Evolutionary conservation across 2,797 vertebrate species (phyloP).

Genomic region (Harpagifer antarcticus): DNA sequence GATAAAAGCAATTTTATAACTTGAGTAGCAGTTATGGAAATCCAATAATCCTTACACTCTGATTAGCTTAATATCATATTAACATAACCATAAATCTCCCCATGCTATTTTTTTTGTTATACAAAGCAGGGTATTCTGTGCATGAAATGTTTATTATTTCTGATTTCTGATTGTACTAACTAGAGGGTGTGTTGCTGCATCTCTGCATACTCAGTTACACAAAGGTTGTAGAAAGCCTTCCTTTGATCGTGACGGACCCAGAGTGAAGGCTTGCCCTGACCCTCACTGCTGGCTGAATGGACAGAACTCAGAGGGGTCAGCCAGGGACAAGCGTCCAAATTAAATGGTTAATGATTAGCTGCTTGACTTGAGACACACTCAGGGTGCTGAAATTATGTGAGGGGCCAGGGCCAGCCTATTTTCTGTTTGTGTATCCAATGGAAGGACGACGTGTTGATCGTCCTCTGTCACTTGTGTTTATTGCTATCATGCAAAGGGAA

Average conservation of each 20-base stretch:
- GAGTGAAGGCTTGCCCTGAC: constrained; percentile 53
- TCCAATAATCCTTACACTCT: constrained; percentile 22
- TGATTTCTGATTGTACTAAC: background rate
- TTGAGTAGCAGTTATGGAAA: constrained; percentile 11
- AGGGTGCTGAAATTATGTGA: constrained; percentile 59
- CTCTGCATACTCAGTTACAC: background rate
- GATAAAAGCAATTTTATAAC: constrained; percentile 10
- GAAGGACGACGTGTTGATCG: constrained; percentile 55
- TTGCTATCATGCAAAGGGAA: constrained; percentile 61
- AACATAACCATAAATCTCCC: background rate
- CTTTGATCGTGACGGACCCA: constrained; percentile 26
- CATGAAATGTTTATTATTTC: background rate
- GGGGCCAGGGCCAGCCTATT: constrained; percentile 59
- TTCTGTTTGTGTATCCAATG: constrained; percentile 46
- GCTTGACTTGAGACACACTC: constrained; percentile 57
- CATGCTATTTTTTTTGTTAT: constrained; percentile 1
- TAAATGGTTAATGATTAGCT: constrained; percentile 78
- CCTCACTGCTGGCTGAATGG: constrained; percentile 48
- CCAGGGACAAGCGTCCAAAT: constrained; percentile 68
- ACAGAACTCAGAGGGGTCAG: constrained; percentile 56
- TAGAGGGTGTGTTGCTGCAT: background rate
- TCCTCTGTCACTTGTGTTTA: constrained; percentile 71
- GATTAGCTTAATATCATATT: constrained; percentile 15
- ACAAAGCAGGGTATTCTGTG: background rate
- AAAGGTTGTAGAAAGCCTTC: constrained; percentile 12